Conservation (phyloP, 2,888 invertebrate species). For the Agrochola lychnidis region DNA sequence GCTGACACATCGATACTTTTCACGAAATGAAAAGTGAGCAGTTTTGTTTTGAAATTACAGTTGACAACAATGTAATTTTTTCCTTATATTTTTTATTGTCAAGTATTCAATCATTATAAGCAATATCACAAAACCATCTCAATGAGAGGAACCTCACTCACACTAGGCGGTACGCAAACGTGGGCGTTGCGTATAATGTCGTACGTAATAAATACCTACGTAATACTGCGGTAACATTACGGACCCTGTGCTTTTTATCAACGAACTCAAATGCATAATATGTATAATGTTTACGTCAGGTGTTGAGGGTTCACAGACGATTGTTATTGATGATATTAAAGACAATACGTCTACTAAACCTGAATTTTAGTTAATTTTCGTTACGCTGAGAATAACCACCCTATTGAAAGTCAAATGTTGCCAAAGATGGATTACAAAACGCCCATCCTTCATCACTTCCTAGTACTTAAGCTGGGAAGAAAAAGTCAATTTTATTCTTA, state of each 20-base stretch:
- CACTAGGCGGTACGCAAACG: background rate
- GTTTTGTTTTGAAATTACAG: background rate
- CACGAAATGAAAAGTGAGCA: background rate
- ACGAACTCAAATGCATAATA: constrained; percentile 13
- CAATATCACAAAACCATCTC: constrained; percentile 14
- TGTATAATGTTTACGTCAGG: constrained; percentile 17
- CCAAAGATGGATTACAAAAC: background rate
- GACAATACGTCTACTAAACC: background rate
- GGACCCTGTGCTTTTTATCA: constrained; percentile 44
- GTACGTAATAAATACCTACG: constrained; percentile 45
- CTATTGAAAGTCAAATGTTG: background rate
- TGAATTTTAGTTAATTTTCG: no score
- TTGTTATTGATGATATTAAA: background rate
- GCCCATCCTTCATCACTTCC: background rate
- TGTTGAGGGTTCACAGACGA: background rate
- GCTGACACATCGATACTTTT: background rate
- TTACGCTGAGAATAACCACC: background rate
- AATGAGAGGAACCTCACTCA: constrained; percentile 23
- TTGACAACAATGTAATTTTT: background rate
- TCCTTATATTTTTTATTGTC: background rate
- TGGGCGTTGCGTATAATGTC: constrained; percentile 54
- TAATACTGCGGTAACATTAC: constrained; percentile 57
- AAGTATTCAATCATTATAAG: constrained; percentile 16
- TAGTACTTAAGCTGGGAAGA: background rate
- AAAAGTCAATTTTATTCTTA: background rate